Conservation (phyloP, 2,113 vertebrate species). For the Onychostoma macrolepis region DNA sequence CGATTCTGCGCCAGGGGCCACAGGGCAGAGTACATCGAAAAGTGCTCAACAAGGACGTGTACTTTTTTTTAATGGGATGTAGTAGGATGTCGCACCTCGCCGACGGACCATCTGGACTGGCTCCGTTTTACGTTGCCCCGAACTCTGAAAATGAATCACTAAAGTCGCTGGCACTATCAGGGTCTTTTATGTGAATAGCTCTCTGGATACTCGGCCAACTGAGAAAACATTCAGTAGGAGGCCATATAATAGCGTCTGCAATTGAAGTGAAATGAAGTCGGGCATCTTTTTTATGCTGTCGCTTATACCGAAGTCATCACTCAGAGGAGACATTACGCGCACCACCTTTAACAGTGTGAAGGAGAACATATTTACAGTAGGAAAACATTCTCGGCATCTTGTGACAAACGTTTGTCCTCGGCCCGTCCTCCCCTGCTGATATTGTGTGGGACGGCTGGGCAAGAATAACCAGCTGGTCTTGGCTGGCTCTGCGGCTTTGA, state of each 20-base stretch:
- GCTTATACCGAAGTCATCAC: conserved; percentile 28
- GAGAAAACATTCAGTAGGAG: conserved; percentile 44
- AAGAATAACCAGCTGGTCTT: conserved; percentile 45
- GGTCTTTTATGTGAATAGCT: conserved; percentile 41
- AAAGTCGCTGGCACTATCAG: conserved; percentile 40
- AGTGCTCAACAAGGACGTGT: not conserved
- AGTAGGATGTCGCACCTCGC: not conserved
- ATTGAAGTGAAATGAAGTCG: conserved; percentile 44
- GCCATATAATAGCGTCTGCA: conserved; percentile 39
- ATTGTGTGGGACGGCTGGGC: conserved; percentile 22
- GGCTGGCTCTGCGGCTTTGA: conserved; percentile 50
- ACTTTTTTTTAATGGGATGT: conserved; percentile 35
- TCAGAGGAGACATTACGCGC: conserved; percentile 19
- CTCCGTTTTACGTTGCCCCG: not conserved
- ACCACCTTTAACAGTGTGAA: conserved; percentile 34
- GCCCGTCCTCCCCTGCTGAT: conserved; percentile 23
- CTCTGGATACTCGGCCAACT: conserved; percentile 37
- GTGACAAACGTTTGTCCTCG: conserved; percentile 34
- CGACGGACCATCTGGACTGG: conserved; percentile 32
- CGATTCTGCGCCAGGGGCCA: not conserved
- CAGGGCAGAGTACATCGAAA: not conserved
- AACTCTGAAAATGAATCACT: conserved; percentile 39
- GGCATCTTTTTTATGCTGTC: conserved; percentile 35
- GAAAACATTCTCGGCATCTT: conserved; percentile 27
- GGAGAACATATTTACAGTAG: conserved; percentile 35